Evolutionary conservation across 1,140 invertebrate genomes (phyloP).

Genomic region (Bombus sibiricus): DNA sequence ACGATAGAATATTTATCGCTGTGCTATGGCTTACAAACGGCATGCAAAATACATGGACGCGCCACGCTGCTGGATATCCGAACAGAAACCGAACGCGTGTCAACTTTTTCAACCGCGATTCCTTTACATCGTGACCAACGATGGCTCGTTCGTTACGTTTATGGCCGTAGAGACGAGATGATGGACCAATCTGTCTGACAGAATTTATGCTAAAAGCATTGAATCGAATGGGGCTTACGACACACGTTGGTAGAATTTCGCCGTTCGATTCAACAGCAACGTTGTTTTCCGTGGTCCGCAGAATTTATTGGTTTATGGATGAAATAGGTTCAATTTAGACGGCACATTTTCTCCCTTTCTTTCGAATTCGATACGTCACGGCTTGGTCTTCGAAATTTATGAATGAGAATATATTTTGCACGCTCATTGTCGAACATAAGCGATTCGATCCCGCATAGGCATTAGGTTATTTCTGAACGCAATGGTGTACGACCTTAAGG

Average conservation of each 20-base stretch:
- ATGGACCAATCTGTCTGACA: neutral
- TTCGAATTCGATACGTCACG: neutral
- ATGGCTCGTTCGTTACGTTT: conserved; percentile 10
- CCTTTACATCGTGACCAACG: neutral
- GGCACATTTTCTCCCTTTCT: neutral
- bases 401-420: neutral
- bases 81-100: neutral
- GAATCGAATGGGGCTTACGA: conserved; percentile 5
- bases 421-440: neutral
- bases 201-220: conserved; percentile 20
- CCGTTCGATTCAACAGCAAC: neutral
- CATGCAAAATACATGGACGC: conserved; percentile 1
- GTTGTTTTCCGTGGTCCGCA: neutral
- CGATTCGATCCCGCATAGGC: neutral
- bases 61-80: neutral
- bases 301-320: neutral
- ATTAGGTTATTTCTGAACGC: neutral
- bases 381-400: neutral
- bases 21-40: conserved; percentile 5
- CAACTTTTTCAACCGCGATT: neutral
- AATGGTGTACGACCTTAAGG: neutral
- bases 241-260: neutral
- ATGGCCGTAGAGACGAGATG: neutral
- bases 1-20: conserved; percentile 43
- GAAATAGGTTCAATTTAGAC: neutral